A percentile compares a stretch with the other conserved stretches of the same genome.
These are phyloP conservation scores for Unio pictorum DNA, from an alignment of 2,888 invertebrate genomes.

Conservation along the genomic window DNA sequence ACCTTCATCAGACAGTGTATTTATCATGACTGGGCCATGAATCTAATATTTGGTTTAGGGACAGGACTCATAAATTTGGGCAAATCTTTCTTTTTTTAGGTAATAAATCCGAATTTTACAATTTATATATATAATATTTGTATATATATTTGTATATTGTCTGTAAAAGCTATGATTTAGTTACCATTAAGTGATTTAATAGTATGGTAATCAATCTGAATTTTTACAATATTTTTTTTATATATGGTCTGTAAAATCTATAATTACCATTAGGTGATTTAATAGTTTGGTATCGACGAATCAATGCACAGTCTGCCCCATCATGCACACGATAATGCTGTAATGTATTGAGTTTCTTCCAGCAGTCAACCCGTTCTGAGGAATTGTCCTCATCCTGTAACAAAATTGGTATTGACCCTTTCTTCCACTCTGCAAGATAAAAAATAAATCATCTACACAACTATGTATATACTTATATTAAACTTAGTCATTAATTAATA, in stretches of 20 bases:
- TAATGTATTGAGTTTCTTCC: conserved; percentile 97
- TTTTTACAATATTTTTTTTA: background rate
- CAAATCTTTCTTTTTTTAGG: no score
- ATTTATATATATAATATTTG: background rate
- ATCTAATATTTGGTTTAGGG: no score
- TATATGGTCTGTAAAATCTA: background rate
- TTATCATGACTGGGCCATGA: no score
- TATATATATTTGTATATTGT: background rate
- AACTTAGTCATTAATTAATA: no score
- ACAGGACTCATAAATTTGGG: no score
- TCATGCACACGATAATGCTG: conserved; percentile 95
- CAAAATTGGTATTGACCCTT: conserved; percentile 80
- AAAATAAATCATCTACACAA: background rate
- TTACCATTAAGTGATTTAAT: conserved; percentile 61
- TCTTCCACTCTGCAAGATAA: conserved; percentile 67
- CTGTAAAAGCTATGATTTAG: background rate
- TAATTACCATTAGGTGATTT: conserved; percentile 59
- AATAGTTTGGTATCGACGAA: conserved; percentile 84
- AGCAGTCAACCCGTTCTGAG: conserved; percentile 92
- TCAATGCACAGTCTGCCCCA: conserved; percentile 92
- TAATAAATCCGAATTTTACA: background rate
- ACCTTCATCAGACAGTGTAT: no score
- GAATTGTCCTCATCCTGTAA: conserved; percentile 98
- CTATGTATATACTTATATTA: no score
- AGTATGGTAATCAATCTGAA: conserved; percentile 74